phyloP scores from a whole-genome alignment of 2,113 vertebrate species.

The Hiodon alosoides region DNA sequence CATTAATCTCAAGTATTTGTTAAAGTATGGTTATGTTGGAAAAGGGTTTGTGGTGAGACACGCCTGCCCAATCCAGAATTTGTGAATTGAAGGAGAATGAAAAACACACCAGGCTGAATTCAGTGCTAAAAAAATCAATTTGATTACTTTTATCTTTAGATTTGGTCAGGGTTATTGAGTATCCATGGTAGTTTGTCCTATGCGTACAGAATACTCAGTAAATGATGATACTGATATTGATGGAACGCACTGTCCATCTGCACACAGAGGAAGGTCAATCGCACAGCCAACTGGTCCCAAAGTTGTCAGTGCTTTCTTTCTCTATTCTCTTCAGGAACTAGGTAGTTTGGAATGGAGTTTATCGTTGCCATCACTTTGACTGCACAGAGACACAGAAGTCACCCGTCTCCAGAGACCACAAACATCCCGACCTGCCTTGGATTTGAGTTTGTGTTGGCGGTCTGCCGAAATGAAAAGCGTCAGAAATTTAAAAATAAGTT shows the following conservation, averaged over 20 bases:
- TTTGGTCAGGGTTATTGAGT: conserved; percentile 15
- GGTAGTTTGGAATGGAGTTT: neutral
- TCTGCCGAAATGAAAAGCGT: no score
- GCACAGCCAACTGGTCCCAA: conserved; percentile 1
- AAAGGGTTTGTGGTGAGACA: conserved; percentile 6
- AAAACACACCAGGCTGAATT: neutral
- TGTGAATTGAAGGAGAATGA: conserved; percentile 1
- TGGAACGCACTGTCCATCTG: neutral
- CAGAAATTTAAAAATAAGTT: neutral
- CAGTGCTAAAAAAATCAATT: neutral
- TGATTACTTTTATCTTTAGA: conserved; percentile 1
- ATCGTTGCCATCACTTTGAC: neutral
- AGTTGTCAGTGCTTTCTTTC: neutral
- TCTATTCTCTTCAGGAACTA: neutral
- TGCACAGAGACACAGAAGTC: neutral
- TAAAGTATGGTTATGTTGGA: conserved; percentile 10
- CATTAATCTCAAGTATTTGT: conserved; percentile 10
- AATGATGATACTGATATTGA: no score
- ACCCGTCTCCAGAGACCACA: neutral
- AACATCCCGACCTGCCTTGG: neutral
- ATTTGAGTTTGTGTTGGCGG: neutral
- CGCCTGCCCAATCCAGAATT: conserved; percentile 18
- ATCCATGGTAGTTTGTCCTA: neutral
- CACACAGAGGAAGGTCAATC: neutral
- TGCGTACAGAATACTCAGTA: no score